A percentile compares a stretch with the other conserved stretches of the same genome.
Evolutionary conservation across 2,113 vertebrate species (phyloP).

Genomic region (Odontophorus gujanensis): DNA sequence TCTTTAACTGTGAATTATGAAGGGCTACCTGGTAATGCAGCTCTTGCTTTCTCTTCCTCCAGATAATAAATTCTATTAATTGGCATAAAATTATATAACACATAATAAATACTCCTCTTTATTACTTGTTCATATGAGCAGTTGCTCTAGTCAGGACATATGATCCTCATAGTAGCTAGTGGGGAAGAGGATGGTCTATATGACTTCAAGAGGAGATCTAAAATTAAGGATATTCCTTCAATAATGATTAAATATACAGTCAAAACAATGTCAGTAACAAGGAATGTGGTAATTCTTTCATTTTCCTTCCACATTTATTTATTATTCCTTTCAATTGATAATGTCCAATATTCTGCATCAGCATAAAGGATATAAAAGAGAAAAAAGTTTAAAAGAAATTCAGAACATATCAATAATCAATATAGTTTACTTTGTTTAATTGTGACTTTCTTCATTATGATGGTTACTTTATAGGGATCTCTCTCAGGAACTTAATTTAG

Average conservation of each 20-base stretch:
- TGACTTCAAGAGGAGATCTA: neutral
- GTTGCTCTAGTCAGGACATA: neutral
- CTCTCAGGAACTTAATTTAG: conserved; percentile 65
- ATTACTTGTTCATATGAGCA: neutral
- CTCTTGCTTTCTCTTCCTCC: neutral
- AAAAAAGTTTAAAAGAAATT: conserved; percentile 15
- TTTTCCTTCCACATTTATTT: neutral
- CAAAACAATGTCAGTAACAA: neutral
- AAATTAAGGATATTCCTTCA: neutral
- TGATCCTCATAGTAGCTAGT: neutral
- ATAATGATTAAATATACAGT: neutral
- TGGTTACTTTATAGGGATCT: conserved; percentile 47
- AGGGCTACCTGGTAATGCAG: neutral
- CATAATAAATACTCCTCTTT: neutral
- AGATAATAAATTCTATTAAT: conserved; percentile 18
- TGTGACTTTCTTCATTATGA: conserved; percentile 54
- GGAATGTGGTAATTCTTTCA: neutral
- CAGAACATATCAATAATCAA: conserved; percentile 47
- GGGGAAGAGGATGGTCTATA: neutral
- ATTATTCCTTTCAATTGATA: neutral
- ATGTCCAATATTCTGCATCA: neutral
- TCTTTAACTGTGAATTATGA: neutral
- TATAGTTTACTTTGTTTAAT: conserved; percentile 60
- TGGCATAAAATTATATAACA: neutral
- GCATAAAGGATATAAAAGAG: neutral